These are phyloP conservation scores for Morinoia aosen DNA, from an alignment of 2,888 invertebrate genomes.

Conservation along the genomic window DNA sequence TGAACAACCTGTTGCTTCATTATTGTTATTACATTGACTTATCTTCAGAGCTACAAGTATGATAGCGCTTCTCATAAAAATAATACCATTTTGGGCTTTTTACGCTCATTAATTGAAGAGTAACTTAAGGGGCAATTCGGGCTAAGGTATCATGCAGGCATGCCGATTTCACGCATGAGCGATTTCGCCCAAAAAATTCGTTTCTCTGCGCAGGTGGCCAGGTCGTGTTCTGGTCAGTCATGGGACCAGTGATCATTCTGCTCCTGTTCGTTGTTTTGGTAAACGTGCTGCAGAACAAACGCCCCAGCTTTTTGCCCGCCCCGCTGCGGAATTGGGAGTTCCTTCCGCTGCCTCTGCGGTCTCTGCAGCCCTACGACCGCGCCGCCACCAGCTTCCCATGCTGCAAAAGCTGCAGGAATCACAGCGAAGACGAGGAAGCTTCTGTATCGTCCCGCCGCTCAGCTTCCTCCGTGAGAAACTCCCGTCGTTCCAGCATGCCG, in stretches of 20 bases:
- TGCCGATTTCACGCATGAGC: too few species aligned
- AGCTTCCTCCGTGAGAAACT: neutral
- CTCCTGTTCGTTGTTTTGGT: slow-evolving; percentile 69
- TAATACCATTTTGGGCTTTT: neutral
- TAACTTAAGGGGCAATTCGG: neutral
- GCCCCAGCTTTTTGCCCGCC: slow-evolving; percentile 70
- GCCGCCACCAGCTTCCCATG: slow-evolving; percentile 69
- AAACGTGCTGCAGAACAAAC: slow-evolving; percentile 71
- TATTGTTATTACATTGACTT: neutral
- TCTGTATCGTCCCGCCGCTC: neutral
- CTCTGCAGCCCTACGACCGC: slow-evolving; percentile 72
- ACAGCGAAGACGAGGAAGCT: slow-evolving; percentile 8
- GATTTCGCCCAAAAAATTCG: neutral
- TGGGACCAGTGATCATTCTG: slow-evolving; percentile 69
- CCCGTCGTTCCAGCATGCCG: neutral
- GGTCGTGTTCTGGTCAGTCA: slow-evolving; percentile 70
- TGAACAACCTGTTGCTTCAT: neutral
- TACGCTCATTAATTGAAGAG: neutral
- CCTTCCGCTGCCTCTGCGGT: slow-evolving; percentile 72
- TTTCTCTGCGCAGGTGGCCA: slow-evolving; percentile 68
- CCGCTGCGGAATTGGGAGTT: slow-evolving; percentile 71
- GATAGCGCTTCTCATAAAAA: neutral
- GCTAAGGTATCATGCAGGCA: neutral
- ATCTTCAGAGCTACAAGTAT: neutral
- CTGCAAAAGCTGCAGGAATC: slow-evolving; percentile 66